These are phyloP conservation scores for Epinotia demarniana DNA, from an alignment of 2,888 invertebrate species.

Conservation along the genomic window DNA sequence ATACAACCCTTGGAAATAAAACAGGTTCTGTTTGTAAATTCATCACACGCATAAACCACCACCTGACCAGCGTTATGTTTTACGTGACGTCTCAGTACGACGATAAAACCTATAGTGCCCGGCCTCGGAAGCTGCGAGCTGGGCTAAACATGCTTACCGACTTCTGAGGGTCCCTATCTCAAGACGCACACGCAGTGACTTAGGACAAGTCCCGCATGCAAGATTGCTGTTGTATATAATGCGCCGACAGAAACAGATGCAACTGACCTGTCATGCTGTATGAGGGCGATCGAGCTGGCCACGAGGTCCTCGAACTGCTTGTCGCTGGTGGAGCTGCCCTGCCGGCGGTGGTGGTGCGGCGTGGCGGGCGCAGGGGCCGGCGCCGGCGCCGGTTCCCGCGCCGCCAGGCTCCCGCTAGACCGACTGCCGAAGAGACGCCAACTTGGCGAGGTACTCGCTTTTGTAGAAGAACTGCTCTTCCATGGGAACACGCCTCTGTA, in stretches of 20 bases:
- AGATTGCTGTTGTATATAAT: no score
- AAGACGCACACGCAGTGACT: neutral
- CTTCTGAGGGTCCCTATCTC: neutral
- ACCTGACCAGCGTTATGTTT: neutral
- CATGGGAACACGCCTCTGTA: constrained; percentile 84
- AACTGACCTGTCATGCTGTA: constrained; percentile 87
- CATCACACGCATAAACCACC: neutral
- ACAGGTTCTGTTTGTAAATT: neutral
- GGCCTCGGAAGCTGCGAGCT: no score
- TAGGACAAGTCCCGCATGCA: neutral
- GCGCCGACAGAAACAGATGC: neutral
- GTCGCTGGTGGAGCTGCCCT: constrained; percentile 81
- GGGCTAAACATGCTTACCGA: neutral
- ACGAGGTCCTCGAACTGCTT: constrained; percentile 85
- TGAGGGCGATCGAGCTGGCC: constrained; percentile 89
- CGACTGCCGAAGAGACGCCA: constrained; percentile 79
- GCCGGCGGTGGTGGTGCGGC: constrained; percentile 75
- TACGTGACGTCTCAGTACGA: no score
- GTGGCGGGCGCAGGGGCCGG: constrained; percentile 73
- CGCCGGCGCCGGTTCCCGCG: constrained; percentile 52
- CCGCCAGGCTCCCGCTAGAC: constrained; percentile 68
- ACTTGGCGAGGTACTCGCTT: constrained; percentile 61
- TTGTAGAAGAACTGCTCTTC: constrained; percentile 73
- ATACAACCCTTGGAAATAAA: no score
- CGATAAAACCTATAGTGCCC: no score